Conservation (phyloP, 2,888 invertebrate genomes). For the Phragmatobia fuliginosa region DNA sequence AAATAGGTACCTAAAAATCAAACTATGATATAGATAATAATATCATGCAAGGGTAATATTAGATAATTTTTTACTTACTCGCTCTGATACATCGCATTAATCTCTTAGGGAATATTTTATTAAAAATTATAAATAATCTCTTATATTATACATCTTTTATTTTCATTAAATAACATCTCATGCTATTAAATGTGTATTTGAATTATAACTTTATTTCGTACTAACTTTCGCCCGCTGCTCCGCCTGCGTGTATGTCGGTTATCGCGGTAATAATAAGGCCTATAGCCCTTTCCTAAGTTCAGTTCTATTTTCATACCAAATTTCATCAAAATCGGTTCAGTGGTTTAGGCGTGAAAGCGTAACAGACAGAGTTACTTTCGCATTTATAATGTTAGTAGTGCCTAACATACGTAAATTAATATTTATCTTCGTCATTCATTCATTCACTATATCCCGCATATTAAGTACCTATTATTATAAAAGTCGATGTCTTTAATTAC, state of each 20-base stretch:
- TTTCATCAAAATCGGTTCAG: no score
- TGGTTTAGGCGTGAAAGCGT: no score
- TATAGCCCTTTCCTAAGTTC: no score
- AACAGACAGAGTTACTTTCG: no score
- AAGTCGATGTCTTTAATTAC: constrained; percentile 64
- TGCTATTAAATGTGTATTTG: not conserved
- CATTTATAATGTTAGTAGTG: no score
- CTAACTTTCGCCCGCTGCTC: no score
- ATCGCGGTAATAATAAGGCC: no score
- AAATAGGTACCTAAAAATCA: not conserved
- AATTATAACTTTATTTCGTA: no score
- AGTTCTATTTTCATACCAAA: no score
- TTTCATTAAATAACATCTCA: not conserved
- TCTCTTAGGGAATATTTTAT: not conserved
- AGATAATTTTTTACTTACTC: not conserved
- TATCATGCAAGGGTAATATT: not conserved
- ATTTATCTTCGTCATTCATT: not conserved
- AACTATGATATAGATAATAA: not conserved
- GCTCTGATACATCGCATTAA: not conserved
- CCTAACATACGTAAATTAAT: not conserved
- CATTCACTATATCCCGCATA: constrained; percentile 14
- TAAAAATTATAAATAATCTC: not conserved
- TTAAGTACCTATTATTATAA: constrained; percentile 35
- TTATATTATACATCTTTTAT: not conserved
- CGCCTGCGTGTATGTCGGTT: no score